Evolutionary conservation across 2,888 invertebrate genomes (phyloP), one percentile per base, ranked within the genome.

Genomic region (Pristionchus arcanus): DNA sequence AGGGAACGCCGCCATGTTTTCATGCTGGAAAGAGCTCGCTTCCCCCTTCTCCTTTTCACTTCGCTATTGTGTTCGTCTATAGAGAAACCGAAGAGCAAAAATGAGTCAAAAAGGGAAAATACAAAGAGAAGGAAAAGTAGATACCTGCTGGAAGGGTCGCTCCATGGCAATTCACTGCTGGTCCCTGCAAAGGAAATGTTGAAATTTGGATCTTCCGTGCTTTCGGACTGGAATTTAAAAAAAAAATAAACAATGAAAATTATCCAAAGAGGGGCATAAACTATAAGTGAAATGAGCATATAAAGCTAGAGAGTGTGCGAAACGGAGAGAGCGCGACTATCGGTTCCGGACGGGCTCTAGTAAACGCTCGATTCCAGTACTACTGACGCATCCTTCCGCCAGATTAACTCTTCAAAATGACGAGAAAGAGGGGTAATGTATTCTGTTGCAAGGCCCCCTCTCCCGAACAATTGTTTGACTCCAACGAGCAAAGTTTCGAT

Each of bases 361-460:
- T 68, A 28, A 28, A 68, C 31, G 28, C 68, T 15, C 28, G 15
- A 31, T 68, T 68, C 68, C 19, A 68, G 31, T 11, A 31, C 71
- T 49, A 55, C 63, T 63, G 37, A 16, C 74, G 74, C 74, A 42
- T 74, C 74, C 15, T 37, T 37, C 74, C 74, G 37, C 74, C 37
- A 74, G 74, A 74, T 74, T 74, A 74, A 74, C 74, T 74, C 74
- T 37, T 74, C 74, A 74, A 37, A 74, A 63, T 37, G 74, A 74
- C 37, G 71, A 5, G 34, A 31, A 34, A 74, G 37, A 31, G 74
- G 37, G 31, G 74, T 74, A 74, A 74, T 74, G 74, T 74, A 74
- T 74, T 74, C 74, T 37, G 31, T 19, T 37, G 37, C 74, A 34
- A n/a, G 37, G 9, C 11, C n/a, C 74, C 21, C 74, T 37, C 25